Evolutionary conservation across 2,888 invertebrate genomes (phyloP).

Genomic region (Noctua janthe): DNA sequence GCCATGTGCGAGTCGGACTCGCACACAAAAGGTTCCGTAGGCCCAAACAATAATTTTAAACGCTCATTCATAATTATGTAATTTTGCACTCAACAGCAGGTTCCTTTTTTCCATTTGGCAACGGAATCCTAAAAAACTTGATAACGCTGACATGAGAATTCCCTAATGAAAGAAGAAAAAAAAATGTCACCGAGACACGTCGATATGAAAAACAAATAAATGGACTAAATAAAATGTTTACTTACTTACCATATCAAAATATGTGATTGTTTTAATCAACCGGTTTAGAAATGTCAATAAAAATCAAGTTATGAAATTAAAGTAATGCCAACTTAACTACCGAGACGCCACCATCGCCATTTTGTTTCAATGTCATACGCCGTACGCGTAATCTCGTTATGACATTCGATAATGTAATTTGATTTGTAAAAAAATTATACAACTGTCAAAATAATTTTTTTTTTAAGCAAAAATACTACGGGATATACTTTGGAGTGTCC

Average conservation of each 20-base stretch:
- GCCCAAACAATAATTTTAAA: not conserved
- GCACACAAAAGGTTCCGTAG: not conserved
- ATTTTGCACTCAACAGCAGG: not conserved
- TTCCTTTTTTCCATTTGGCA: not conserved
- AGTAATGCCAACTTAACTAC: slow-evolving; percentile 17
- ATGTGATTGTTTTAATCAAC: slow-evolving; percentile 16
- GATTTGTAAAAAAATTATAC: slow-evolving; percentile 19
- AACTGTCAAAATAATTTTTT: not conserved
- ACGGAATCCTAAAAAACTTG: not conserved
- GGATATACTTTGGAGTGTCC: not conserved
- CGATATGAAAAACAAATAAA: not conserved
- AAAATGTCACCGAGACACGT: not conserved
- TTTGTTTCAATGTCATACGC: slow-evolving; percentile 59
- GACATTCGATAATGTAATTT: slow-evolving; percentile 28
- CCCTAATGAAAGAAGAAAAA: not conserved
- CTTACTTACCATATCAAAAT: slow-evolving; percentile 1
- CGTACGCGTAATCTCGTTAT: slow-evolving; percentile 46
- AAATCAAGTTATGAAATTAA: slow-evolving; percentile 17
- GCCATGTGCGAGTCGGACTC: not conserved
- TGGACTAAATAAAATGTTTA: not conserved
- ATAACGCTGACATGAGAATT: not conserved
- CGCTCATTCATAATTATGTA: not conserved
- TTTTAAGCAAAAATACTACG: not conserved
- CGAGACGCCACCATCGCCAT: slow-evolving; percentile 45
- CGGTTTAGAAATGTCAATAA: slow-evolving; percentile 37